phyloP scores from a whole-genome alignment of 2,888 invertebrate species.

The Eumacrocentrus americanus region DNA sequence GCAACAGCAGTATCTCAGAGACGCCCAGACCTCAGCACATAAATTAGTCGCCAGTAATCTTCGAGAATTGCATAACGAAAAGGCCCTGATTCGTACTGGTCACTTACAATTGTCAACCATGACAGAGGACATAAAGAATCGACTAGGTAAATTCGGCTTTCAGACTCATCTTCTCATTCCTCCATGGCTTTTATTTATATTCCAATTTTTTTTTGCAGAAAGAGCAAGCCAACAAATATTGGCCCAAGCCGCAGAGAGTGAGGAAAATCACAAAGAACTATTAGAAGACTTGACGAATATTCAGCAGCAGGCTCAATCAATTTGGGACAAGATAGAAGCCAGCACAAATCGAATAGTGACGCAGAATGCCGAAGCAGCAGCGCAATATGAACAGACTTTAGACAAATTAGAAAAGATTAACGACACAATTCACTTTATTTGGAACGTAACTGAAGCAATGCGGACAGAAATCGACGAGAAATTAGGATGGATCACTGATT shows the following conservation, averaged over 20 bases:
- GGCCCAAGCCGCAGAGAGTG: conserved; percentile 62
- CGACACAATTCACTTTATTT: conserved; percentile 61
- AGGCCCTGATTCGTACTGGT: conserved; percentile 66
- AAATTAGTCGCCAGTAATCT: conserved; percentile 65
- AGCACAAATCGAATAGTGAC: conserved; percentile 59
- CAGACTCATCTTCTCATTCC: conserved; percentile 8
- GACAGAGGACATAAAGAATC: conserved; percentile 65
- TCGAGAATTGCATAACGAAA: conserved; percentile 66
- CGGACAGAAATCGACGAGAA: conserved; percentile 54
- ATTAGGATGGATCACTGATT: conserved; percentile 55
- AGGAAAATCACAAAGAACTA: conserved; percentile 65
- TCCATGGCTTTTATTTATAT: neutral
- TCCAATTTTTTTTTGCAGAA: conserved; percentile 51
- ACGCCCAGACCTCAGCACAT: conserved; percentile 63
- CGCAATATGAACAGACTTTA: conserved; percentile 63
- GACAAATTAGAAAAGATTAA: conserved; percentile 65
- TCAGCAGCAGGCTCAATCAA: conserved; percentile 64
- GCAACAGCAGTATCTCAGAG: conserved; percentile 65
- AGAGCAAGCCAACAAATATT: conserved; percentile 63
- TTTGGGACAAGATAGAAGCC: conserved; percentile 65
- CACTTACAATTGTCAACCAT: conserved; percentile 65
- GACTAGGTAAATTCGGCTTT: conserved; percentile 64
- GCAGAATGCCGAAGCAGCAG: conserved; percentile 62
- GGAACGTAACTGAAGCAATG: conserved; percentile 52
- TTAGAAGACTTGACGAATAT: conserved; percentile 65